These are phyloP conservation scores for Entelurus aequoreus DNA, from an alignment of 2,113 vertebrate species.

Conservation along the genomic window DNA sequence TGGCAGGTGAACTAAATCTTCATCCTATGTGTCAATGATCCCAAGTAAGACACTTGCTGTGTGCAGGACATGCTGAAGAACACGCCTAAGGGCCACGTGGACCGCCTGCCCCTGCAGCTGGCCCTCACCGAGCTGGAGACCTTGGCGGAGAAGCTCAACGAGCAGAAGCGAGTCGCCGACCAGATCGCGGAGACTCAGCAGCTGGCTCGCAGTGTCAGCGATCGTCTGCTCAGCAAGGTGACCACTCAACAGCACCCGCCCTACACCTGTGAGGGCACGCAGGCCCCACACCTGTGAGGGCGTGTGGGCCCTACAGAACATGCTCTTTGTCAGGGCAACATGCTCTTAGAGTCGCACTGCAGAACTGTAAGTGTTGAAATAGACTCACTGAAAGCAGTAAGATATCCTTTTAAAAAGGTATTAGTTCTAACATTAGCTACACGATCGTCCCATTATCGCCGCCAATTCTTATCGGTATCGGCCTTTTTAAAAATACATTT, in stretches of 20 bases:
- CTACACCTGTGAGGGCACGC: not conserved
- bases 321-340: too few relatives aligned
- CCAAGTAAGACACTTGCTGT: not conserved
- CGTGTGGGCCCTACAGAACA: too few relatives aligned
- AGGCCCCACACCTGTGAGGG: not conserved
- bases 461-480: too few relatives aligned
- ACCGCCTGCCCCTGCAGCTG: constrained; percentile 87
- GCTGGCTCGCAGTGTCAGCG: constrained; percentile 85
- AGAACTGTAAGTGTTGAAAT: too few relatives aligned
- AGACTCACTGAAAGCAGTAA: too few relatives aligned
- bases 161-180: constrained; percentile 91
- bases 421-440: too few relatives aligned
- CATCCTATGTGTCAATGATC: too few relatives aligned
- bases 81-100: constrained; percentile 85
- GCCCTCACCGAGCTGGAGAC: constrained; percentile 95
- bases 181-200: constrained; percentile 93
- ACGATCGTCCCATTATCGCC: too few relatives aligned
- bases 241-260: constrained; percentile 7
- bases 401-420: too few relatives aligned
- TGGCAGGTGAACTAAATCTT: too few relatives aligned
- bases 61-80: constrained; percentile 95
- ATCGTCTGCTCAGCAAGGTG: constrained; percentile 91
- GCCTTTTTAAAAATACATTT: too few relatives aligned
- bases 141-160: constrained; percentile 90
- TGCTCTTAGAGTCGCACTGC: too few relatives aligned